phyloP scores from a whole-genome alignment of 2,888 invertebrate genomes.

The Muschampia staudingeri region DNA sequence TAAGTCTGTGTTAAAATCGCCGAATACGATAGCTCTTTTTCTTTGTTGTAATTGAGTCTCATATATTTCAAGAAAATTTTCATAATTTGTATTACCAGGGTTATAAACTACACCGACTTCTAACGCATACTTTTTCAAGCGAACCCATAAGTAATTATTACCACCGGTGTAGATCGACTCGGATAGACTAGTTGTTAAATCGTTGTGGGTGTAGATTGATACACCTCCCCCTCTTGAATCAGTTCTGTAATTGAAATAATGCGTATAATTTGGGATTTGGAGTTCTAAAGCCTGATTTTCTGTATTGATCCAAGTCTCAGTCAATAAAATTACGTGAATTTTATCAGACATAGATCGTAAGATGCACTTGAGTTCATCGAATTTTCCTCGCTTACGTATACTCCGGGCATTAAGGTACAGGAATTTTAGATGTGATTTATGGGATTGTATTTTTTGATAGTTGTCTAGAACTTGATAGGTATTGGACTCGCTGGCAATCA shows the following conservation, averaged over 20 bases:
- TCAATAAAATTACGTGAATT: conserved; percentile 24
- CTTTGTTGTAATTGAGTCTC: conserved; percentile 25
- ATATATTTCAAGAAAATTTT: conserved; percentile 24
- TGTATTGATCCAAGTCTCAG: conserved; percentile 29
- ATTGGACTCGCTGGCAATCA: not conserved
- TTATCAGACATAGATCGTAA: not conserved
- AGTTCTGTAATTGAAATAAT: conserved; percentile 25
- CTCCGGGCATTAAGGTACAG: conserved; percentile 24
- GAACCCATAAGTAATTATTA: conserved; percentile 32
- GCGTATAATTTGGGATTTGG: conserved; percentile 26
- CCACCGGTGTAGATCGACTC: conserved; percentile 25
- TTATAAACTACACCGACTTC: conserved; percentile 30
- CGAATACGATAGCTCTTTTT: conserved; percentile 56
- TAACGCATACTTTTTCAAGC: conserved; percentile 5
- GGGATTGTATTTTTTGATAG: conserved; percentile 17
- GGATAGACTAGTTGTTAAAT: conserved; percentile 2
- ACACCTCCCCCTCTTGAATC: conserved; percentile 37
- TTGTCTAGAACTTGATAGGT: conserved; percentile 44
- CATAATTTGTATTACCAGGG: conserved; percentile 28
- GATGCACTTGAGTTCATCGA: conserved; percentile 33
- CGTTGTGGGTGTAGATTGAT: conserved; percentile 16
- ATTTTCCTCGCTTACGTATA: conserved; percentile 20
- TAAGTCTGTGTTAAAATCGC: conserved; percentile 53
- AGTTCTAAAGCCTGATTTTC: conserved; percentile 21
- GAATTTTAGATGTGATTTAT: conserved; percentile 29